A percentile compares a stretch with the other conserved stretches of the same genome.
Conservation (phyloP, 2,888 invertebrate genomes). For the Eudasyphora cyanicolor region DNA sequence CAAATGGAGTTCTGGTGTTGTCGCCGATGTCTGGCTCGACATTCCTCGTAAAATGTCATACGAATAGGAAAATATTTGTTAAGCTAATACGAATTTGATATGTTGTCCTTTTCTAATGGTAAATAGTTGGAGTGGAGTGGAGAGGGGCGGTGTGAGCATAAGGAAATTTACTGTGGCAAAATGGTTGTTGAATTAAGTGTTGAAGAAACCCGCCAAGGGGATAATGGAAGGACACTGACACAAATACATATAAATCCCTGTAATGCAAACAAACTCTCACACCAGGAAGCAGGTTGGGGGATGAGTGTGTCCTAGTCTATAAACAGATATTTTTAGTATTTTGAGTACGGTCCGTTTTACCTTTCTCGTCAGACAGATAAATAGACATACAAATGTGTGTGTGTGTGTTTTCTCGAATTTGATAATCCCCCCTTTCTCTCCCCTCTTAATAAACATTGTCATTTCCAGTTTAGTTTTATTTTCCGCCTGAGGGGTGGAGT, state of each 20-base stretch:
- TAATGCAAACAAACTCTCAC: too few relatives aligned
- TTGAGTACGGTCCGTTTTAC: constrained; percentile 22
- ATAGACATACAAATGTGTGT: neutral
- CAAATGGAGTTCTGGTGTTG: neutral
- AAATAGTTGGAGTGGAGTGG: too few relatives aligned
- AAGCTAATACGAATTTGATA: constrained; percentile 40
- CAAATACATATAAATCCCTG: neutral
- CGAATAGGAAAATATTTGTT: constrained; percentile 29
- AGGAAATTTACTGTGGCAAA: neutral
- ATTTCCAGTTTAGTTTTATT: constrained; percentile 14
- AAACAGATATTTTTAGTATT: constrained; percentile 26
- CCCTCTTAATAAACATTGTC: neutral
- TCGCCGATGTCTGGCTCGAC: neutral
- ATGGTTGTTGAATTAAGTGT: neutral
- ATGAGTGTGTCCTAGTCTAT: neutral
- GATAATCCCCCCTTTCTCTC: neutral
- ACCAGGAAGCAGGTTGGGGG: neutral
- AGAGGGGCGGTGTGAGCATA: neutral
- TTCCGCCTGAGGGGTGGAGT: neutral
- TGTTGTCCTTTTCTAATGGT: neutral
- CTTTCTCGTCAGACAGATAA: too few relatives aligned
- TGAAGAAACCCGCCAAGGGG: neutral
- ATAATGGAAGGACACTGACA: constrained; percentile 14
- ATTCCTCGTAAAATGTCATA: neutral
- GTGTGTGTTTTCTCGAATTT: constrained; percentile 7